Evolutionary conservation across 2,797 vertebrate species (phyloP), one percentile per base, ranked within the genome.

Genomic region (Sandelia bainsii): DNA sequence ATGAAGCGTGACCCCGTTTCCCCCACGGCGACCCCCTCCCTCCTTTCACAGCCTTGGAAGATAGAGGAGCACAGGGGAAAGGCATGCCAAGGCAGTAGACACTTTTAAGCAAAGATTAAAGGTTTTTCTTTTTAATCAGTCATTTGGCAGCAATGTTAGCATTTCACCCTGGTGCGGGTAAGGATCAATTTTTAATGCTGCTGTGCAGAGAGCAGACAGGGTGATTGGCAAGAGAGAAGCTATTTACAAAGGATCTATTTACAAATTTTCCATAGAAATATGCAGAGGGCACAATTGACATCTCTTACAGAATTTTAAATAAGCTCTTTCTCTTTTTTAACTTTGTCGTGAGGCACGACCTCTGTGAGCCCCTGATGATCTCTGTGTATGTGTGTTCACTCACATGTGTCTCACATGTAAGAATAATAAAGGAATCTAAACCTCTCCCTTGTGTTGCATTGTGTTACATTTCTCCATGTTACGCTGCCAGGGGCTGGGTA

Each of bases 71-170:
- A 88, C 89, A 90, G 83, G 85, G 91, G 87, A 88, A 80, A 90
- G 81, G 88, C 90, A 91, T 92, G 93, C 93, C 93, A 94, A 94
- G 91, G 91, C 92, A 91, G 89, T 87, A 93, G 92, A 94, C 92
- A 94, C 93, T 95, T 95, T 95, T 93, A 95, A 94, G 93, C 93
- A 94, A 95, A 94, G 93, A 95, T 95, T 95, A 95, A 95, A 95
- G 94, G 93, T 94, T 93, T 94, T 94, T 91, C 93, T 92, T 94
- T 95, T 95, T 94, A 94, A 95, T 94, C 94, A 95, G 93, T 90
- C 91, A 92, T 94, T 95, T 95, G 94, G 94, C 94, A 94, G 92
- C 78, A 62, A 92, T 94, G 93, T 94, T 93, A 93, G 93, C 92
- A 86, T 94, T 94, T 94, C 93, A 93, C 91, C 92, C 92, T 86